phyloP scores from a whole-genome alignment of 2,888 invertebrate species.

The Ophion ellenae region DNA sequence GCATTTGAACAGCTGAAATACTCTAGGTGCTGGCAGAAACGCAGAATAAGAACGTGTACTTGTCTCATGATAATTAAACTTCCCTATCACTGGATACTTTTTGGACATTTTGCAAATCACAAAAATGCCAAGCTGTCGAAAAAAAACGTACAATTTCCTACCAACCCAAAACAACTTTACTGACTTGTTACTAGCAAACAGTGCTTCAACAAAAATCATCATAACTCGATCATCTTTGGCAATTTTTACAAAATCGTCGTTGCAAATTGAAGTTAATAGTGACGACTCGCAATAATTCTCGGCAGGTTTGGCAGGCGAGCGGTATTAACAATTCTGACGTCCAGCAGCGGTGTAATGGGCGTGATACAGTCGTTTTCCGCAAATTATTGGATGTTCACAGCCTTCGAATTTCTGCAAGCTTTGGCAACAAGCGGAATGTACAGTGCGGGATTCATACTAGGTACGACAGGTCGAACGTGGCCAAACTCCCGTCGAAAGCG shows the following conservation, averaged over 20 bases:
- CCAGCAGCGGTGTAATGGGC: conserved; percentile 88
- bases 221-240: too few relatives aligned
- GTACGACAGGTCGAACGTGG: conserved; percentile 80
- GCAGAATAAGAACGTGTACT: too few relatives aligned
- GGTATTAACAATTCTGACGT: conserved; percentile 86
- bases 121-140: too few relatives aligned
- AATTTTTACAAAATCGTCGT: neutral
- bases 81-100: too few relatives aligned
- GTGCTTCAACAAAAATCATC: too few relatives aligned
- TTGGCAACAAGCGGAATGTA: conserved; percentile 89
- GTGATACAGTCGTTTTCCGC: conserved; percentile 88
- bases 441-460: conserved; percentile 90
- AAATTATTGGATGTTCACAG: conserved; percentile 88
- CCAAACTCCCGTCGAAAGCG: neutral
- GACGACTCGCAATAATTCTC: neutral
- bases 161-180: too few relatives aligned
- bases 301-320: conserved; percentile 87
- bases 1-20: too few relatives aligned
- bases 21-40: too few relatives aligned
- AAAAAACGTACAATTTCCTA: too few relatives aligned
- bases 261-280: neutral
- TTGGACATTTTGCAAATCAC: too few relatives aligned
- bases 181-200: too few relatives aligned
- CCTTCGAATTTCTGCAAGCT: conserved; percentile 90
- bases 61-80: too few relatives aligned